Evolutionary conservation across 2,113 vertebrate genomes (phyloP).

Genomic region (Mormoops blainvillei): DNA sequence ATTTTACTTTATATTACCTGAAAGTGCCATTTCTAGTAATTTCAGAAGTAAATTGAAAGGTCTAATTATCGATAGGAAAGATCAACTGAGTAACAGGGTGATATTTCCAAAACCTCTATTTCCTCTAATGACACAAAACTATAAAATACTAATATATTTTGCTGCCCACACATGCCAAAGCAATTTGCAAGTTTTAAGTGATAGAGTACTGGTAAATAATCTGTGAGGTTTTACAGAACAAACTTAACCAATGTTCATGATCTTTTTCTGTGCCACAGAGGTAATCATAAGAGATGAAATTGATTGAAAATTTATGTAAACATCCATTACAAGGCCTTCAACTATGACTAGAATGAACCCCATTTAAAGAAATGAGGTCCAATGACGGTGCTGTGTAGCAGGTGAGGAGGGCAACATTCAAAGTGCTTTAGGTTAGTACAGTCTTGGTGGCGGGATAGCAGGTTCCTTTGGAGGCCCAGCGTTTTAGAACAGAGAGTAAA

Average conservation of each 20-base stretch:
- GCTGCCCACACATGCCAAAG: background rate
- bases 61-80: constrained; percentile 67
- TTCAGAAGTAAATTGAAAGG: constrained; percentile 68
- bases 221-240: background rate
- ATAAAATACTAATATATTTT: constrained; percentile 59
- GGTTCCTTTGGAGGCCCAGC: background rate
- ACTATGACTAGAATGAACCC: background rate
- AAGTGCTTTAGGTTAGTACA: background rate
- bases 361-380: background rate
- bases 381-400: background rate
- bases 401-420: background rate
- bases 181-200: constrained; percentile 42
- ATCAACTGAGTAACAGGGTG: constrained; percentile 67
- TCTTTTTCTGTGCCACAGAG: background rate
- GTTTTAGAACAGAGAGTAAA: background rate
- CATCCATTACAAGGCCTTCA: background rate
- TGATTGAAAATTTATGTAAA: constrained; percentile 37
- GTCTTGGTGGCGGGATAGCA: fast-evolving
- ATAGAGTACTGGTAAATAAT: background rate
- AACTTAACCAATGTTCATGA: background rate
- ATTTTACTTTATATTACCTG: constrained; percentile 70
- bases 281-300: background rate
- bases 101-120: constrained; percentile 56
- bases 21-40: constrained; percentile 64
- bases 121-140: background rate